Evolutionary conservation across 2,113 vertebrate species (phyloP).

Genomic region (Peromyscus polionotus): DNA sequence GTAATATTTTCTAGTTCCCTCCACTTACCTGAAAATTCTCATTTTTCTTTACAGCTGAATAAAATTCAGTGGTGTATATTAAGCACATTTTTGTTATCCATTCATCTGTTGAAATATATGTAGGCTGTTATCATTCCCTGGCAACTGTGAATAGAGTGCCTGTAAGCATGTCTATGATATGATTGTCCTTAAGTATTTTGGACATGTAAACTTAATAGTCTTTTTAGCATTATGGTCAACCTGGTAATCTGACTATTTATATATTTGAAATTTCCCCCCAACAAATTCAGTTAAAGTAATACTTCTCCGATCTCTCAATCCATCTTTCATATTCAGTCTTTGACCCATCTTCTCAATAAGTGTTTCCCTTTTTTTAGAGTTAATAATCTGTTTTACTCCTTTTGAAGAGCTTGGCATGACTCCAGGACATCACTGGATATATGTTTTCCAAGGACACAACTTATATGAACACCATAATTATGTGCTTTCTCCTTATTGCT

Average conservation of each 20-base stretch:
- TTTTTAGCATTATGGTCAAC: not conserved
- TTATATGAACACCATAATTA: not conserved
- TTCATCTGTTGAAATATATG: not conserved
- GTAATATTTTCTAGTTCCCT: not conserved
- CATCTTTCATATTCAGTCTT: not conserved
- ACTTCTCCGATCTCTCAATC: not conserved
- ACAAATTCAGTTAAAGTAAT: not conserved
- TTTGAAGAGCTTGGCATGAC: not conserved
- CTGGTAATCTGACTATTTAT: not conserved
- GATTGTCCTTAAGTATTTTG: not conserved
- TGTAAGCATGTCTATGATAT: not conserved
- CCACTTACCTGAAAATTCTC: not conserved
- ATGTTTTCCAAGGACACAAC: not conserved
- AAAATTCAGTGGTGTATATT: not conserved
- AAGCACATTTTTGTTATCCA: not conserved
- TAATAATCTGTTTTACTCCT: not conserved
- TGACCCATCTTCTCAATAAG: not conserved
- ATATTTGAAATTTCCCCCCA: not conserved
- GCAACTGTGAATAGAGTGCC: not conserved
- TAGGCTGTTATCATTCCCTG: not conserved
- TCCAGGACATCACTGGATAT: too few species aligned
- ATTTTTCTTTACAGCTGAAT: not conserved
- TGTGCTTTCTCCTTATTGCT: not conserved
- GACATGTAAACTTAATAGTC: not conserved
- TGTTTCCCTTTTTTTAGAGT: not conserved